Evolutionary conservation across 1,140 invertebrate genomes (phyloP), one percentile per base, ranked within the genome.

Genomic region (Drosophila arawakana): DNA sequence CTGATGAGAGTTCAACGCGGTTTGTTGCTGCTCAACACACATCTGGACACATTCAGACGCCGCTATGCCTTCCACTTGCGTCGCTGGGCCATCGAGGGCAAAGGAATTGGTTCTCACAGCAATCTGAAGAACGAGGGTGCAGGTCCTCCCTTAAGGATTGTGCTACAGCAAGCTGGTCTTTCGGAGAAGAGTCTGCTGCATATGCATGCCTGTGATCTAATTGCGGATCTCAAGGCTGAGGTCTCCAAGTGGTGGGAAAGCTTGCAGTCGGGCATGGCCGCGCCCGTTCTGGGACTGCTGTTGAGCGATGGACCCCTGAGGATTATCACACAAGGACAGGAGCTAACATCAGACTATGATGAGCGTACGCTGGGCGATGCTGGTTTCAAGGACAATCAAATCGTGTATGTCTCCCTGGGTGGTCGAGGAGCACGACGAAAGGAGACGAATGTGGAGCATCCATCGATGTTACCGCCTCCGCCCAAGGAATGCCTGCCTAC

Each of bases 271-370:
- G 90, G 88, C 6, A 70, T 84, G 10, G 59, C 82, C 1, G 90
- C 92, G 0, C 91, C 92, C 0, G 91, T 92, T 8, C 90, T 96
- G 7, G 95, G 95, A 0, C 94, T 95, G 3, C 79, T 96, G 5
- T 92, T 96, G 1, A 96, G 95, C 1, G 97, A 97, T 90, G 97
- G 97, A 0, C 96, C 96, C 0, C 95, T 98, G 30, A 93, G 98
- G 49, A 98, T 98, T 94, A 98, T 98, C 50, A 98, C 97, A 0
- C 96, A 98, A 91, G 98, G 98, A 0, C 97, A 98, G 91, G 98
- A 99, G 91, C 93, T 99, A 2, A 97, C 97, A 0, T 96, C 97
- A n/a, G 97, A 99, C 76, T 97, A 96, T 85, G 98, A 99, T 91
- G 97, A 98, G 85, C 97, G 98, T 78, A 97, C 96, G 0, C 91